Conservation (phyloP, 2,113 vertebrate genomes). For the Mixornis gularis region DNA sequence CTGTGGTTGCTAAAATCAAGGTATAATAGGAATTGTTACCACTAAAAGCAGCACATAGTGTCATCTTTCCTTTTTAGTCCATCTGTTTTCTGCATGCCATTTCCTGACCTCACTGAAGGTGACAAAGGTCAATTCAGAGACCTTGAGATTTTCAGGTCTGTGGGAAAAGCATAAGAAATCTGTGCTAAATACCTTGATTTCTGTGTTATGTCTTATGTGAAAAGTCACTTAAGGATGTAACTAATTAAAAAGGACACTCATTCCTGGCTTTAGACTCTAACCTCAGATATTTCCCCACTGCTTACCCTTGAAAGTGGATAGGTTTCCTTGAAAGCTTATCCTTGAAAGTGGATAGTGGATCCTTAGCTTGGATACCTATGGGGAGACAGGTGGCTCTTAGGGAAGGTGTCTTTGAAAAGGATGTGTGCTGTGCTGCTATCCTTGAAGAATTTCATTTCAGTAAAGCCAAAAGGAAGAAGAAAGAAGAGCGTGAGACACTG, state of each 20-base stretch:
- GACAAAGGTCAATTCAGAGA: neutral
- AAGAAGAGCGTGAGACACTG: conserved; percentile 76
- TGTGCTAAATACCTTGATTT: neutral
- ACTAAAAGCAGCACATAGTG: neutral
- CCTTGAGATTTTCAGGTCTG: neutral
- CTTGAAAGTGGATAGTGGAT: too few species aligned
- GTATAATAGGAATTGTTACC: neutral
- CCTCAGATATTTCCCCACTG: neutral
- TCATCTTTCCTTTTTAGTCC: neutral
- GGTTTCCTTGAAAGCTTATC: neutral
- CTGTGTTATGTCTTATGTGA: fast-evolving
- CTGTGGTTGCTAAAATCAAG: neutral
- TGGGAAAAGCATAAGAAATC: neutral
- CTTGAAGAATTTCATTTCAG: conserved; percentile 59
- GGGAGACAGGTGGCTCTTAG: neutral
- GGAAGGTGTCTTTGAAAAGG: neutral
- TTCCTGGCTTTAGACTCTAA: neutral
- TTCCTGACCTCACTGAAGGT: neutral
- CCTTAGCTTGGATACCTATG: neutral
- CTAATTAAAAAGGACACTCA: neutral
- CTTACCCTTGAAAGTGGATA: neutral
- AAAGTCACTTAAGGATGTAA: neutral
- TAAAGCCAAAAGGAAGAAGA: conserved; percentile 79
- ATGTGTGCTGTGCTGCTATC: neutral
- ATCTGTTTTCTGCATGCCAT: neutral